Conservation (phyloP, 2,888 invertebrate genomes). For the Galerucella nymphaeae region DNA sequence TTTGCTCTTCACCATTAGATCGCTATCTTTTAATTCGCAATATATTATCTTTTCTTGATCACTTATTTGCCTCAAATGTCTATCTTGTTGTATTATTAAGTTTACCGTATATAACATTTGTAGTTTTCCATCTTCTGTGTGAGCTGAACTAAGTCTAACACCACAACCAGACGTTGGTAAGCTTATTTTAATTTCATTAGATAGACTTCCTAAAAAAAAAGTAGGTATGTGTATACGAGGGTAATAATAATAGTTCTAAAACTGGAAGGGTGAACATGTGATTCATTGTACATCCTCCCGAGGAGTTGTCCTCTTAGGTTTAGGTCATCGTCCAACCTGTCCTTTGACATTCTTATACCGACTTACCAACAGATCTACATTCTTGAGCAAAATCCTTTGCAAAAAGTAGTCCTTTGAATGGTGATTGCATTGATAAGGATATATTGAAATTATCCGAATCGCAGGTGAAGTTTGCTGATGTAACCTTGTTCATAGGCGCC, state of each 20-base stretch:
- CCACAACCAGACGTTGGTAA: slow-evolving; percentile 77
- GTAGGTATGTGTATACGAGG: neutral
- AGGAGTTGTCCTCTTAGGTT: too few species aligned
- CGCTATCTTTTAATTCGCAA: slow-evolving; percentile 71
- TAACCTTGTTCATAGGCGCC: slow-evolving; percentile 67
- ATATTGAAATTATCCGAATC: slow-evolving; percentile 73
- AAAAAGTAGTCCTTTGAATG: slow-evolving; percentile 79
- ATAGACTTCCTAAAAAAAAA: slow-evolving; percentile 37
- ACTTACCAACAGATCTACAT: slow-evolving; percentile 73
- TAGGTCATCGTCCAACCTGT: too few species aligned
- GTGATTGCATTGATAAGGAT: slow-evolving; percentile 70
- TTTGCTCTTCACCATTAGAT: slow-evolving; percentile 69
- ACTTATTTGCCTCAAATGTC: slow-evolving; percentile 77
- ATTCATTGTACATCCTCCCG: too few species aligned
- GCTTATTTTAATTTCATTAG: slow-evolving; percentile 60
- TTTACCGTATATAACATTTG: slow-evolving; percentile 74
- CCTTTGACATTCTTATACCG: neutral
- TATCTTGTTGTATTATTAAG: slow-evolving; percentile 80
- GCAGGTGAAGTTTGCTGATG: slow-evolving; percentile 72
- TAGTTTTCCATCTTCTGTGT: slow-evolving; percentile 63
- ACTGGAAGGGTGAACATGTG: too few species aligned
- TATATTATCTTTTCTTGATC: slow-evolving; percentile 75
- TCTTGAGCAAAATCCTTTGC: slow-evolving; percentile 81
- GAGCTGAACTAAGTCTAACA: slow-evolving; percentile 69
- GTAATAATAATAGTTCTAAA: too few species aligned